Conservation (phyloP, 2,113 vertebrate genomes). For the Rhynchomys soricoides region DNA sequence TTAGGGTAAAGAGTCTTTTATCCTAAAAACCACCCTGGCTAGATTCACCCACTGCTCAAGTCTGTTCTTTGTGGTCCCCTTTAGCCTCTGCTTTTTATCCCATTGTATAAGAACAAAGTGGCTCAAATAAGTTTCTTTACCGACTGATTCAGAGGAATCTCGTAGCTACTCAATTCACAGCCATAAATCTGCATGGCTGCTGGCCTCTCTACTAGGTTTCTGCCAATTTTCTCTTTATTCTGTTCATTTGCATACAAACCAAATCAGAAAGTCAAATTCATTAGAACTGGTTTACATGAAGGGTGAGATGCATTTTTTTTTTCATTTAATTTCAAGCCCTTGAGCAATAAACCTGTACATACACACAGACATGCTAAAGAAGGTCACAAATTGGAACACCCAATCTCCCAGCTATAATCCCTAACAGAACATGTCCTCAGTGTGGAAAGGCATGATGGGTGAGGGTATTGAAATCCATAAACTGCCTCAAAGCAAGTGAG, state of each 20-base stretch:
- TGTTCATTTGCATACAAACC: no score
- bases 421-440: neutral
- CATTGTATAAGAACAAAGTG: neutral
- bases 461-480: no score
- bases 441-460: neutral
- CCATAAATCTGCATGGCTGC: neutral
- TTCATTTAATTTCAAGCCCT: neutral
- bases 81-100: neutral
- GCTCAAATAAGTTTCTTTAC: neutral
- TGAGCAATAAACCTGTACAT: neutral
- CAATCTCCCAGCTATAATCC: neutral
- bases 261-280: neutral
- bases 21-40: neutral
- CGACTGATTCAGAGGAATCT: neutral
- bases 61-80: neutral
- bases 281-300: neutral
- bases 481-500: neutral
- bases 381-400: neutral
- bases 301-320: no score
- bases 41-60: neutral
- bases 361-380: neutral
- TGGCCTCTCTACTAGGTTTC: neutral
- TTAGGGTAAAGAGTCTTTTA: neutral
- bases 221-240: neutral
- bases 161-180: neutral